Conservation (phyloP, 2,797 vertebrate species). For the Urosaurus nigricauda region DNA sequence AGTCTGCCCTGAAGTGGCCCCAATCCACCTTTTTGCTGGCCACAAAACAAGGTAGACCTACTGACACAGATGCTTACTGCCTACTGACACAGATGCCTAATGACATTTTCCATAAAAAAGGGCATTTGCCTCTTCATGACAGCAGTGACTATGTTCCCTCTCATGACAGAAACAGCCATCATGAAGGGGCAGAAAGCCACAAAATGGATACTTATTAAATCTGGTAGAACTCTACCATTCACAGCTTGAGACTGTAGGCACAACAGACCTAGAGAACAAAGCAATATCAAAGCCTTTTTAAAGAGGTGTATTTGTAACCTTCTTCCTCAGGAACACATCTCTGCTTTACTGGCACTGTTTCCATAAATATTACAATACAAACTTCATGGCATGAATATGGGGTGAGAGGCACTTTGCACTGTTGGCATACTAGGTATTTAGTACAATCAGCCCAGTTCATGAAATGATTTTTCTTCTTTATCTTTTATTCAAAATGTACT, state of each 20-base stretch:
- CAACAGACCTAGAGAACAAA: constrained; percentile 30
- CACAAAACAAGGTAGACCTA: not conserved
- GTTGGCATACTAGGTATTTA: constrained; percentile 59
- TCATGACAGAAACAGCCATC: not conserved
- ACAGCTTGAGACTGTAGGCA: constrained; percentile 14
- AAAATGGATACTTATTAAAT: constrained; percentile 9
- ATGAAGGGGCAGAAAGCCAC: not conserved
- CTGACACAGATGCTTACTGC: not conserved
- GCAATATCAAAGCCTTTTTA: constrained; percentile 2
- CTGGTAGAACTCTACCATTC: not conserved
- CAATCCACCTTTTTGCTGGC: too few species aligned
- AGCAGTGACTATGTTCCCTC: not conserved
- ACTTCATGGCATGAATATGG: constrained; percentile 47
- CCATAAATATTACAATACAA: constrained; percentile 47
- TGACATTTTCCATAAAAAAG: not conserved
- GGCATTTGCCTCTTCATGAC: not conserved
- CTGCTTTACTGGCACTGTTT: constrained; percentile 10
- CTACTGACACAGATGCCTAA: not conserved
- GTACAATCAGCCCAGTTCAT: constrained; percentile 68
- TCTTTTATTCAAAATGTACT: constrained; percentile 71
- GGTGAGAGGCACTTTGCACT: constrained; percentile 55
- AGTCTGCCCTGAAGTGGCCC: too few species aligned
- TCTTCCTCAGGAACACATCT: constrained; percentile 37
- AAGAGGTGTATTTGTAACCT: constrained; percentile 11
- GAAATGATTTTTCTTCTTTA: constrained; percentile 63